Base-by-base conservation (phyloP, 2,113 vertebrate genomes). In the Entomyzon cyanotis region DNA sequence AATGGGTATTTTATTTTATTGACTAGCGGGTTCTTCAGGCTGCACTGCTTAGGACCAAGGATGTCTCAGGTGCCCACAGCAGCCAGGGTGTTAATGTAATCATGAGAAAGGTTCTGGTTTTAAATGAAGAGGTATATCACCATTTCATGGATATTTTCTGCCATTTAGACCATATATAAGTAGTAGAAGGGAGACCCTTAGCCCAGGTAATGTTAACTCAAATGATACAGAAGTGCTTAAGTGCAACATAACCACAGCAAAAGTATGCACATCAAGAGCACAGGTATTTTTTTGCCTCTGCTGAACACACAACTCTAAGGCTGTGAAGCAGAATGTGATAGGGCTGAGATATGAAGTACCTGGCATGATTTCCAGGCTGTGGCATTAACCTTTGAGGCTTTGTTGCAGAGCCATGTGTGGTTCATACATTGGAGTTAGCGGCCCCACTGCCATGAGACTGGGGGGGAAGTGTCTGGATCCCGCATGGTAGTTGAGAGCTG, bases 1-100 rank as follows among this genome's bases (percentile, higher is more conserved):
- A 98, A 98, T 97, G 97, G 96, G 98, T 98, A 98, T 98, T 98
- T 98, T 98, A 98, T 98, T 98, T 98, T 98, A 97, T 98, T 98
- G 98, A 98, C 97, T 98, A 96, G 95, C 39, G 4, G 77, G 95
- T 96, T 97, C 97, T 98, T 97, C 94, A 96, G 96, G 95, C 97
- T 97, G 96, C 86, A 97, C 94, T 98, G 97, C 97, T 97, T 94
- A 96, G 97, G 97, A 97, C 97, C 65, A 23, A 95, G 93, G 92
- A 96, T 79, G 93, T 98, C 97, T 98, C 98, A 97, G 97, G 97
- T 97, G 97, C 97, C 97, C 94, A 96, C 59, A 81, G 39, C 90
- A 95, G 80, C 87, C 91, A 94, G 91, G 90, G 95, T 97, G 97
- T 97, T 98, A 97, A 95, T 97, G 95, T 87, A 94, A 93, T 97